Percentiles rank a stretch among this genome's conserved stretches.
phyloP scores from a whole-genome alignment of 1,140 invertebrate species.

The Physella acuta region DNA sequence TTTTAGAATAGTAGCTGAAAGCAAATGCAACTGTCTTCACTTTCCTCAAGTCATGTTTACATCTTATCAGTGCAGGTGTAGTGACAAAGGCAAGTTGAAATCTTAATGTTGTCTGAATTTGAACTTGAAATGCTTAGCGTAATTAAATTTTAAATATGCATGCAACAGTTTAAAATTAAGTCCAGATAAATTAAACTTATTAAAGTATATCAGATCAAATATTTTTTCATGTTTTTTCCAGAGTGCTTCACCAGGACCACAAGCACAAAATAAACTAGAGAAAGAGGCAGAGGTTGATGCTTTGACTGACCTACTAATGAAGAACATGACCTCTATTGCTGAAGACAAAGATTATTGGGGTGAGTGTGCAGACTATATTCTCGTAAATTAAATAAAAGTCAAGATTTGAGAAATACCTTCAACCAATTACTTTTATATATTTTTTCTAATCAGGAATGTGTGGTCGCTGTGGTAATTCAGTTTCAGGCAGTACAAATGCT shows the following conservation, averaged over 20 bases:
- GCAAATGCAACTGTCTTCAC: too few relatives aligned
- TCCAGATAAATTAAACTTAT: not conserved
- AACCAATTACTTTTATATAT: not conserved
- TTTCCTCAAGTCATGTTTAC: too few relatives aligned
- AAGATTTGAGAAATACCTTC: not conserved
- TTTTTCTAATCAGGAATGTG: constrained; percentile 71
- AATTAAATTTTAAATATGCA: too few relatives aligned
- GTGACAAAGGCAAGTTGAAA: too few relatives aligned
- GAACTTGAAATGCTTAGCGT: too few relatives aligned
- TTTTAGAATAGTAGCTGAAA: too few relatives aligned
- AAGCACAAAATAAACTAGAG: constrained; percentile 11
- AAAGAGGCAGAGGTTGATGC: constrained; percentile 82
- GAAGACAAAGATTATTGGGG: constrained; percentile 63
- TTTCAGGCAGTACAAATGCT: constrained; percentile 87
- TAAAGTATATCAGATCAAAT: not conserved
- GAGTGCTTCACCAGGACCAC: not conserved
- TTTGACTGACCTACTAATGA: constrained; percentile 80
- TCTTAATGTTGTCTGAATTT: too few relatives aligned
- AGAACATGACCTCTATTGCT: constrained; percentile 74
- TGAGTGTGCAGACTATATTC: too few relatives aligned
- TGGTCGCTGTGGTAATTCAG: constrained; percentile 83
- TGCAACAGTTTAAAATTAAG: too few relatives aligned
- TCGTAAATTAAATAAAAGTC: not conserved
- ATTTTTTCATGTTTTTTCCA: not conserved
- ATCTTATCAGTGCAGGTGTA: too few relatives aligned